A percentile compares a stretch with the other conserved stretches of the same genome.
Conservation (phyloP, 2,797 vertebrate species). For the Sebastes iracundus region DNA sequence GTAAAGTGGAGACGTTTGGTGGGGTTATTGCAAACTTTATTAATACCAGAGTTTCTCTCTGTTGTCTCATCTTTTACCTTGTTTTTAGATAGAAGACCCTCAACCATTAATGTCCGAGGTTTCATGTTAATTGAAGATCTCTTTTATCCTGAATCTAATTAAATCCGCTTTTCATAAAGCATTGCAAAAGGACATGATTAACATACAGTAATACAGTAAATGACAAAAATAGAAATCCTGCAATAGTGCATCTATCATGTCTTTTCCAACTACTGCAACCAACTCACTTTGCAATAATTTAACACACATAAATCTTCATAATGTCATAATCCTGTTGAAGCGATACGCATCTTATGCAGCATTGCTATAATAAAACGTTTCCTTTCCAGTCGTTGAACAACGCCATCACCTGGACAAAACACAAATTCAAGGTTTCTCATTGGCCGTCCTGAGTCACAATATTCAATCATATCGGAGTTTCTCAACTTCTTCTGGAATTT, state of each 20-base stretch:
- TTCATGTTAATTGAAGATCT: neutral
- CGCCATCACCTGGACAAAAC: slow-evolving; percentile 38
- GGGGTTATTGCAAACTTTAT: neutral
- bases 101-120: neutral
- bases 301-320: neutral
- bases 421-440: slow-evolving; percentile 41
- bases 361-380: neutral
- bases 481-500: neutral
- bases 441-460: neutral
- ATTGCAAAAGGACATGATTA: neutral
- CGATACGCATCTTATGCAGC: neutral
- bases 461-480: neutral
- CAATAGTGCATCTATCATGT: neutral
- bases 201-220: neutral
- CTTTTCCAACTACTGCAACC: neutral
- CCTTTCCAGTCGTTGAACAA: slow-evolving; percentile 37
- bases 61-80: neutral
- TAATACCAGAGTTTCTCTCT: neutral
- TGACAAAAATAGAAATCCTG: neutral
- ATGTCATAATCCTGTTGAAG: neutral
- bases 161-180: neutral
- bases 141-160: neutral
- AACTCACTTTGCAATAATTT: neutral
- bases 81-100: neutral
- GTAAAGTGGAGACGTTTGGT: neutral